Percentiles rank a stretch among this genome's conserved stretches.
These are phyloP conservation scores for Porites divaricata DNA, from an alignment of 92 coral and sea anemone species.

Conservation along the genomic window DNA sequence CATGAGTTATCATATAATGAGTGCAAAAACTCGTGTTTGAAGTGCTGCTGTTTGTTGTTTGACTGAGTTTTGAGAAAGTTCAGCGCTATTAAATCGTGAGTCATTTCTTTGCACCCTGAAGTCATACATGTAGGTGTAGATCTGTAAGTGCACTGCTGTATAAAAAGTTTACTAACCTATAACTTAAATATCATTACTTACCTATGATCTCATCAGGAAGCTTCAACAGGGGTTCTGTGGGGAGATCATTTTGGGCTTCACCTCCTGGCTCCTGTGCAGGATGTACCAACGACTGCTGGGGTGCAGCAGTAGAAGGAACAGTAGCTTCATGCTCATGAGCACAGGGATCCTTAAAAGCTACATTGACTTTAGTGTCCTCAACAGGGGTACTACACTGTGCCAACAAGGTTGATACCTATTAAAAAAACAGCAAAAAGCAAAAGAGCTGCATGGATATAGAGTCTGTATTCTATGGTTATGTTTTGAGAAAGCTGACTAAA, in stretches of 20 bases:
- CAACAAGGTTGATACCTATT: conserved; percentile 35
- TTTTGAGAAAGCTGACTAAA: no score
- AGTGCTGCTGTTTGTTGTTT: no score
- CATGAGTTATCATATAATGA: no score
- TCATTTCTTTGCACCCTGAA: no score
- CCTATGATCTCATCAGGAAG: conserved; percentile 34
- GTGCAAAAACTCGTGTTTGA: no score
- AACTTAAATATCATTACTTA: not conserved
- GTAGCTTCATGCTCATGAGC: not conserved
- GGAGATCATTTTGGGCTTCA: not conserved
- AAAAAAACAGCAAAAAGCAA: not conserved
- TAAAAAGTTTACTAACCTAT: no score
- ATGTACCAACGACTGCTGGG: not conserved
- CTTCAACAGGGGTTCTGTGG: not conserved
- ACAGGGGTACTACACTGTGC: conserved; percentile 24
- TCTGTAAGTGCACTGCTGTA: no score
- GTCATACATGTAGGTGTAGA: no score
- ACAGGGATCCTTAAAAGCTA: not conserved
- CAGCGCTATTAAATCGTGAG: no score
- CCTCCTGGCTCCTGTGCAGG: conserved; percentile 1
- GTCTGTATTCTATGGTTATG: no score
- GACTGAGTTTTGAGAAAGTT: no score
- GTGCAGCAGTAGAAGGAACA: not conserved
- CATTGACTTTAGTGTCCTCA: not conserved
- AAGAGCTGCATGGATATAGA: not conserved